Conservation (phyloP, 2,113 vertebrate genomes). For the Gobius niger region DNA sequence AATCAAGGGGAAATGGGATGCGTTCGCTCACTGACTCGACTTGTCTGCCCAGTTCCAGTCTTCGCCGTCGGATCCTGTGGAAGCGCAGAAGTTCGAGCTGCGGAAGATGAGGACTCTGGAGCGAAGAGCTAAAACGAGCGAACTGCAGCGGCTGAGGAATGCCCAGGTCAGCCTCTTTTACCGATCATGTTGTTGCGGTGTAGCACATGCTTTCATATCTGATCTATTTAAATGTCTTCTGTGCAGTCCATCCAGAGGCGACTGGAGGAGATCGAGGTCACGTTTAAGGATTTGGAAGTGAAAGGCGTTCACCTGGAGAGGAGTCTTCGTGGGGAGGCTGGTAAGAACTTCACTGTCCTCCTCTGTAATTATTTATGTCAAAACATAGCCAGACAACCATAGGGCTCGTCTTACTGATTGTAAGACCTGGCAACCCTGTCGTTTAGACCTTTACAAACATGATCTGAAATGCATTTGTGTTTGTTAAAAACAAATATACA, state of each 20-base stretch:
- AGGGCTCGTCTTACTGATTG: no score
- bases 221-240: background rate
- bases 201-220: background rate
- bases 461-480: no score
- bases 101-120: slow-evolving; percentile 81
- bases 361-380: background rate
- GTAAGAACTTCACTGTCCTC: slow-evolving; percentile 60
- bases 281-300: slow-evolving; percentile 85
- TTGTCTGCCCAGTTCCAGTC: slow-evolving; percentile 48
- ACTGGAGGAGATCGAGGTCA: slow-evolving; percentile 90
- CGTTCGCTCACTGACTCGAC: no score
- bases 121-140: slow-evolving; percentile 80
- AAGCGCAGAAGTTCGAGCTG: slow-evolving; percentile 74
- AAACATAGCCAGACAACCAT: no score
- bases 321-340: slow-evolving; percentile 75
- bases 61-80: slow-evolving; percentile 44
- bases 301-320: slow-evolving; percentile 83
- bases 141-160: slow-evolving; percentile 84
- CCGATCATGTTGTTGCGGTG: background rate
- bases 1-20: no score
- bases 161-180: slow-evolving; percentile 81
- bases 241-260: slow-evolving; percentile 87
- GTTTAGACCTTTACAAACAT: no score
- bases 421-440: no score
- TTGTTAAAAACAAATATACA: no score